Conservation (phyloP, 2,797 vertebrate species). For the Lacerta agilis region DNA sequence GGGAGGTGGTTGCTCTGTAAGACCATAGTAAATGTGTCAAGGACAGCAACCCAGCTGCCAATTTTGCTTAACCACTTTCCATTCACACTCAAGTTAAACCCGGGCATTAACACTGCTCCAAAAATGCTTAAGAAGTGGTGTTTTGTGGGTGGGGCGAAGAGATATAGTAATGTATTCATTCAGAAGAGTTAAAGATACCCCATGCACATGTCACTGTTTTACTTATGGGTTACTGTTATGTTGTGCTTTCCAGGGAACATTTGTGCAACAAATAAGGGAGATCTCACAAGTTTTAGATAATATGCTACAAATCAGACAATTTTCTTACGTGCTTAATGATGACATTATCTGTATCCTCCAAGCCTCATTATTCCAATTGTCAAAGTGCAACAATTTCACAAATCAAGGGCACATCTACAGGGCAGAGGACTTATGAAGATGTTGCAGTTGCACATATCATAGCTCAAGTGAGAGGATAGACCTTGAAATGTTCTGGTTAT, state of each 20-base stretch:
- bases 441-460: background rate
- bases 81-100: background rate
- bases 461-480: background rate
- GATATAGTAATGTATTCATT: background rate
- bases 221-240: background rate
- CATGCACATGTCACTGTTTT: background rate
- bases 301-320: background rate
- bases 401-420: too few species aligned
- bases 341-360: background rate
- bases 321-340: background rate
- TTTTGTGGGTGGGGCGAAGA: background rate
- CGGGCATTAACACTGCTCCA: background rate
- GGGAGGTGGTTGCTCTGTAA: too few species aligned
- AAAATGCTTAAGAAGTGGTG: background rate
- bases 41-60: background rate
- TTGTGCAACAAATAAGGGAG: background rate
- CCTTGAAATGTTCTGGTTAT: background rate
- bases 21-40: background rate
- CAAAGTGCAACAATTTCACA: background rate
- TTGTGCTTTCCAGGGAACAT: background rate
- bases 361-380: background rate
- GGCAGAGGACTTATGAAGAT: background rate
- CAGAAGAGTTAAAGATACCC: background rate
- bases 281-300: background rate
- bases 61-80: background rate